phyloP scores from a whole-genome alignment of 2,888 invertebrate genomes.

The Serrognathus titanus region DNA sequence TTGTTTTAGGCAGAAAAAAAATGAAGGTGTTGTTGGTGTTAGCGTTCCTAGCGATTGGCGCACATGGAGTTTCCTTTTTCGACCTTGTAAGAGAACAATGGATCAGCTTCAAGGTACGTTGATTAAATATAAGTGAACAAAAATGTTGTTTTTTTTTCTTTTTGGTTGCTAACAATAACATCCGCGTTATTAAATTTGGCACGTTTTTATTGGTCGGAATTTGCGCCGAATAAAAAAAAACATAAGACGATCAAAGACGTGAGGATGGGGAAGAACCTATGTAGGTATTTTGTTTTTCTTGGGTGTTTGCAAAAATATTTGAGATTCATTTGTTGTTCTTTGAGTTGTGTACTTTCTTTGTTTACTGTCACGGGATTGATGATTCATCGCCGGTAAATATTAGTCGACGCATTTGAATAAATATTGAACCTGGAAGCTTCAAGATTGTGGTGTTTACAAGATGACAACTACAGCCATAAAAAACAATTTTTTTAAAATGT shows the following conservation, averaged over 20 bases:
- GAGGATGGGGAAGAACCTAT: no score
- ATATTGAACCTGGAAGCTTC: no score
- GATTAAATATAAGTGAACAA: neutral
- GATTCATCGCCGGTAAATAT: no score
- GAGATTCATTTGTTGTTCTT: no score
- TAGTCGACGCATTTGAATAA: no score
- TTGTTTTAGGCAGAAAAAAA: slow-evolving; percentile 19
- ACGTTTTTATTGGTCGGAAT: neutral
- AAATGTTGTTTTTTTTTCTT: neutral
- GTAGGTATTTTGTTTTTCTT: no score
- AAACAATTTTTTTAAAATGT: no score
- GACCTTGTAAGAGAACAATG: slow-evolving; percentile 61
- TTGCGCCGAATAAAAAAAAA: neutral
- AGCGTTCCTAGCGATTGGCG: slow-evolving; percentile 52
- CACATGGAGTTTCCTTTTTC: slow-evolving; percentile 65
- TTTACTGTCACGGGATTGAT: no score
- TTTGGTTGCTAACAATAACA: neutral
- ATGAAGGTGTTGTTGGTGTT: slow-evolving; percentile 50
- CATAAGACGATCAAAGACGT: neutral
- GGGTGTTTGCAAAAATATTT: no score
- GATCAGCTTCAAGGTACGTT: slow-evolving; percentile 46
- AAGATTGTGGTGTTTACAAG: no score
- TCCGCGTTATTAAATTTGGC: neutral
- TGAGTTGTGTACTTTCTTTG: no score
- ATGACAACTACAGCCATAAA: no score